phyloP scores from a whole-genome alignment of 2,888 invertebrate genomes.

The Ochropleura plecta region DNA sequence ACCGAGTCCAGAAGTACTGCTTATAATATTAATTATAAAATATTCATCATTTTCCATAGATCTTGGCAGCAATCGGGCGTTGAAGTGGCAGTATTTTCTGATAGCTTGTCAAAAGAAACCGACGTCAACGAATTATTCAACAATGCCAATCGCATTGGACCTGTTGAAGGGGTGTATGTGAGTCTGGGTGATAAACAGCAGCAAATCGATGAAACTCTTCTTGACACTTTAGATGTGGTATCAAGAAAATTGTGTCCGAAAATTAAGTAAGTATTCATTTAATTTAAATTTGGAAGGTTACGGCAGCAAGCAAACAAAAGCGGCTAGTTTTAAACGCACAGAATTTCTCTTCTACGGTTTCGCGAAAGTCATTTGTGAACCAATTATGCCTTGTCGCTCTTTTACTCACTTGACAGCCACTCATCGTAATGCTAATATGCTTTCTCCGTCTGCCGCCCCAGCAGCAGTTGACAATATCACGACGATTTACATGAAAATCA shows the following conservation, averaged over 20 bases:
- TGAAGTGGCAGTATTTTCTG: conserved; percentile 27
- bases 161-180: conserved; percentile 51
- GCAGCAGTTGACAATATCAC: neutral
- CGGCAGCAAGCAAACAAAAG: neutral
- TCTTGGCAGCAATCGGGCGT: conserved; percentile 50
- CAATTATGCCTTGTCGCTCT: neutral
- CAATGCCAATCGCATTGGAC: conserved; percentile 22
- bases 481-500: neutral
- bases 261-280: conserved; percentile 39
- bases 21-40: neutral
- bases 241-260: conserved; percentile 41
- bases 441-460: neutral
- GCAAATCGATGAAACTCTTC: conserved; percentile 15
- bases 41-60: conserved; percentile 10
- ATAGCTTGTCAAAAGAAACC: conserved; percentile 25
- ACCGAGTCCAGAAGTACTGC: too few relatives aligned
- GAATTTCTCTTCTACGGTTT: neutral
- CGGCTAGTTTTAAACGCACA: neutral
- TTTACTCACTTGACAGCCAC: neutral
- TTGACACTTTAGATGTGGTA: conserved; percentile 30
- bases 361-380: neutral
- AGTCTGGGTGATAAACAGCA: conserved; percentile 27
- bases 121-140: conserved; percentile 24
- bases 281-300: neutral
- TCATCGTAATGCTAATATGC: neutral